phyloP scores from a whole-genome alignment of 2,888 invertebrate species.

The Melanostoma scalare region DNA sequence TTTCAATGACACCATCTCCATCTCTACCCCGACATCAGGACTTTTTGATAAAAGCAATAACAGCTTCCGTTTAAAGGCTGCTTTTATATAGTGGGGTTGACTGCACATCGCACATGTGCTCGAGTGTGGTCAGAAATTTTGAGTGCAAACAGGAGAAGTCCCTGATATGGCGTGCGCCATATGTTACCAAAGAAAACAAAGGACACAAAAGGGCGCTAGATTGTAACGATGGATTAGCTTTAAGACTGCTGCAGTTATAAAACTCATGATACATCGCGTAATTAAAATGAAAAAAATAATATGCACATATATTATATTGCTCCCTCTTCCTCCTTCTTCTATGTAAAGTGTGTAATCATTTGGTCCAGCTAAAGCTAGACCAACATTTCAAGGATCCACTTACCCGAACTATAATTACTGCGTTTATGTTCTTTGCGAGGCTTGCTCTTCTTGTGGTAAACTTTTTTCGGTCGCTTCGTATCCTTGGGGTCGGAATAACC shows the following conservation, averaged over 20 bases:
- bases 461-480: slow-evolving; percentile 80
- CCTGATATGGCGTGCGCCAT: slow-evolving; percentile 50
- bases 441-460: slow-evolving; percentile 80
- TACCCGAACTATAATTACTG: slow-evolving; percentile 81
- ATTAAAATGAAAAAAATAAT: slow-evolving; percentile 46
- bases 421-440: slow-evolving; percentile 78
- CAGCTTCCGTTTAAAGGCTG: slow-evolving; percentile 45
- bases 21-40: slow-evolving; percentile 6
- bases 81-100: slow-evolving; percentile 38
- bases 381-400: slow-evolving; percentile 74
- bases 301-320: too few relatives aligned
- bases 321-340: neutral
- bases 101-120: slow-evolving; percentile 57
- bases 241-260: slow-evolving; percentile 5
- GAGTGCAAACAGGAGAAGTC: slow-evolving; percentile 55
- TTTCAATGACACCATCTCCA: slow-evolving; percentile 29
- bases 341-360: slow-evolving; percentile 52
- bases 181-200: slow-evolving; percentile 42
- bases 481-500: slow-evolving; percentile 82
- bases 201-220: slow-evolving; percentile 11
- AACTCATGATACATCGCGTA: slow-evolving; percentile 47
- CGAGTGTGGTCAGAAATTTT: slow-evolving; percentile 69
- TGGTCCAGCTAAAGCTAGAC: slow-evolving; percentile 73
- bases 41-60: slow-evolving; percentile 63
- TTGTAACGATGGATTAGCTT: slow-evolving; percentile 22